These are phyloP conservation scores for Tolypeutes matacus DNA, from an alignment of 2,797 vertebrate species.

Conservation along the genomic window DNA sequence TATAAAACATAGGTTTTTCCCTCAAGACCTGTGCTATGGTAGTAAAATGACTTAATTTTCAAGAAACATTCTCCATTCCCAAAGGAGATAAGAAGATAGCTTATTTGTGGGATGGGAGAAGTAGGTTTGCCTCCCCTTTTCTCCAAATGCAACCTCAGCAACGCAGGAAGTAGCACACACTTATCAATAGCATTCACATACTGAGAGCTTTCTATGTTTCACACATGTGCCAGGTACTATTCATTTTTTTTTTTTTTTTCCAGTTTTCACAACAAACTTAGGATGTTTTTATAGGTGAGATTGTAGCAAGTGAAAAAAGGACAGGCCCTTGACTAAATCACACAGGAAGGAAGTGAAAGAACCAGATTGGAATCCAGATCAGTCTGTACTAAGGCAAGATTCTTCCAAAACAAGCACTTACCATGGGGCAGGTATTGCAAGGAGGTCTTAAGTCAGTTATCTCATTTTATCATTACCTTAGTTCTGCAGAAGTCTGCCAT, in stretches of 20 bases:
- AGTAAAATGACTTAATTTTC: conserved; percentile 28
- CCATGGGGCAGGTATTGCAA: background rate
- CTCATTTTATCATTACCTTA: background rate
- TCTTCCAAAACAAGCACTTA: background rate
- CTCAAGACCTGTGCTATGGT: background rate
- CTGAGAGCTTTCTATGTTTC: background rate
- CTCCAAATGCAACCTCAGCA: background rate
- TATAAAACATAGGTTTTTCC: conserved; percentile 16
- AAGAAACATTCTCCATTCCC: conserved; percentile 34
- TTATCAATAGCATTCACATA: background rate
- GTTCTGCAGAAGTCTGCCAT: background rate
- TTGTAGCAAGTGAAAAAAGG: background rate
- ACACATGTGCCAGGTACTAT: background rate
- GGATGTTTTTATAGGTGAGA: background rate
- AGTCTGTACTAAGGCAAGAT: background rate
- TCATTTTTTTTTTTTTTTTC: background rate
- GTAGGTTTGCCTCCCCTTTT: background rate
- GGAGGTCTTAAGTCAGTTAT: background rate
- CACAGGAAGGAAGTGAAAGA: background rate
- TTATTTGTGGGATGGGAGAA: background rate
- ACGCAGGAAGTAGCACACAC: background rate
- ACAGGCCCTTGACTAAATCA: background rate
- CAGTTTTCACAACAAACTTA: background rate
- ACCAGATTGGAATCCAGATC: background rate
- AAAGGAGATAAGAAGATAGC: background rate